phyloP scores from a whole-genome alignment of 1,140 invertebrate genomes.

The Thaumetopoea pityocampa region DNA sequence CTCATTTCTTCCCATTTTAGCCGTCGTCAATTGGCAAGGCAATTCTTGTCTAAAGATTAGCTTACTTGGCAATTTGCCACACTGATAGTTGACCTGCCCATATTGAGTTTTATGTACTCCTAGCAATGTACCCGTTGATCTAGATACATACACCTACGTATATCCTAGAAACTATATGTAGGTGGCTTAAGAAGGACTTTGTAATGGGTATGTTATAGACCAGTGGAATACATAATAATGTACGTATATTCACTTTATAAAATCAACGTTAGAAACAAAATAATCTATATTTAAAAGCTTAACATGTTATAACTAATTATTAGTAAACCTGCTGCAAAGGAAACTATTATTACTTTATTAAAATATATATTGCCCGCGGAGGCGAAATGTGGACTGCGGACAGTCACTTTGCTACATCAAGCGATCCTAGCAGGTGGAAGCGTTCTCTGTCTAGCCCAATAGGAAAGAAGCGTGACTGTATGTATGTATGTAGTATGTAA shows the following conservation, averaged over 20 bases:
- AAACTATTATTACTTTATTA: too few species aligned
- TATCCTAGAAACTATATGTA: neutral
- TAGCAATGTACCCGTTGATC: constrained; percentile 3
- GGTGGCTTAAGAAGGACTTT: neutral
- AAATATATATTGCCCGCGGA: too few species aligned
- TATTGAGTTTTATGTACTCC: constrained; percentile 6
- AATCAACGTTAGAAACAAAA: too few species aligned
- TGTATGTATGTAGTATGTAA: too few species aligned
- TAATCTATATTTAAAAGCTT: too few species aligned
- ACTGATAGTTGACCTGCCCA: constrained; percentile 16
- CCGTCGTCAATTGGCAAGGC: constrained; percentile 20
- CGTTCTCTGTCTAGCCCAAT: too few species aligned
- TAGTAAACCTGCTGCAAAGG: too few species aligned
- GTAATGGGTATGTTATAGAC: neutral
- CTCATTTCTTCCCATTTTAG: constrained; percentile 6
- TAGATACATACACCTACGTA: constrained; percentile 2
- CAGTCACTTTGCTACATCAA: too few species aligned
- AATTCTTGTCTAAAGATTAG: constrained; percentile 19
- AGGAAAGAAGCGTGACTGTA: too few species aligned
- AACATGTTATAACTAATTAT: too few species aligned
- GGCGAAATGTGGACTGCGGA: too few species aligned
- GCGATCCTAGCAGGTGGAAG: too few species aligned
- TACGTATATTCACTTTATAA: neutral
- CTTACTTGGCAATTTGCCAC: constrained; percentile 19
- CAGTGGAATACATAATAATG: neutral